Evolutionary conservation across 2,113 vertebrate genomes (phyloP).

Genomic region (Elachura formosa): DNA sequence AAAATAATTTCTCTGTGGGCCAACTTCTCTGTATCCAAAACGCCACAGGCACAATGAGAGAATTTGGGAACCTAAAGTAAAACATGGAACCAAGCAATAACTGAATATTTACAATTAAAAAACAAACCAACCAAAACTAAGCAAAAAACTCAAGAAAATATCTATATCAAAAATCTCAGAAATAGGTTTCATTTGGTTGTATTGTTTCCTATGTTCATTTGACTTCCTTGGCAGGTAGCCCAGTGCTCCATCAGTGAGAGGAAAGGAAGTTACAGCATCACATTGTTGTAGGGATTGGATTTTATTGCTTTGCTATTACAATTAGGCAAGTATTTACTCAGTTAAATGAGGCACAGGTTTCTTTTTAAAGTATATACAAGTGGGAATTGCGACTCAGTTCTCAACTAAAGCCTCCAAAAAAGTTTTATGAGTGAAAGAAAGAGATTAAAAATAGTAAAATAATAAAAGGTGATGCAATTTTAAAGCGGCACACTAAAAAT

Average conservation of each 20-base stretch:
- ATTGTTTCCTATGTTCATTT: background rate
- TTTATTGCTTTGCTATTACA: slow-evolving; percentile 52
- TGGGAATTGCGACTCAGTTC: background rate
- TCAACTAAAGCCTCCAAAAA: background rate
- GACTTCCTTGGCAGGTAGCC: slow-evolving; percentile 23
- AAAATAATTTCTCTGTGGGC: background rate
- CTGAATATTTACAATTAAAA: background rate
- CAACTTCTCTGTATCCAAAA: background rate
- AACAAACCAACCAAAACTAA: background rate
- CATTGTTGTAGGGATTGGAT: slow-evolving; percentile 20
- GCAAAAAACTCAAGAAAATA: background rate
- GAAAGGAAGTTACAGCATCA: slow-evolving; percentile 32
- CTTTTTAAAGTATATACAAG: background rate
- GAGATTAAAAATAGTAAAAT: background rate
- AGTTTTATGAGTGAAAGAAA: background rate
- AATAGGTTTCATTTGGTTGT: background rate
- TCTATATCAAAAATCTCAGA: background rate
- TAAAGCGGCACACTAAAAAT: background rate
- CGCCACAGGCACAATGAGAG: background rate
- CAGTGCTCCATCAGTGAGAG: background rate
- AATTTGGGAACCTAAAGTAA: background rate
- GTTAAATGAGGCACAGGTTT: slow-evolving; percentile 35
- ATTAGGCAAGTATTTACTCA: slow-evolving; percentile 36
- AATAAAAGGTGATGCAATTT: background rate
- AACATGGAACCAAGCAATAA: background rate